Evolutionary conservation across 2,797 vertebrate genomes (phyloP).

Genomic region (Perodicticus potto): DNA sequence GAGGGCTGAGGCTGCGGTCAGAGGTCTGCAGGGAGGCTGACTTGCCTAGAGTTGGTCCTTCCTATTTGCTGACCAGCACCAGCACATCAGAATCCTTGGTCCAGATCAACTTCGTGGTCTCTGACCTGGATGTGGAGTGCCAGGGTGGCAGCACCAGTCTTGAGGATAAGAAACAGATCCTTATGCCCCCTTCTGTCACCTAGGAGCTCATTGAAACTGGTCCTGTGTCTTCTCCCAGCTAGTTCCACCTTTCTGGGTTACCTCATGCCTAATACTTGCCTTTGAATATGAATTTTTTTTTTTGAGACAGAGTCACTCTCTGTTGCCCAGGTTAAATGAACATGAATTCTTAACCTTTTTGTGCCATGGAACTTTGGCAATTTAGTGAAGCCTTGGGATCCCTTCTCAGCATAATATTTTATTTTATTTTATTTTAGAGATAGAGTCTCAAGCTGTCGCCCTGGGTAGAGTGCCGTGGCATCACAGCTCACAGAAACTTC

Average conservation of each 20-base stretch:
- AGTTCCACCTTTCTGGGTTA: not conserved
- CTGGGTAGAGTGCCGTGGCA: too few species aligned
- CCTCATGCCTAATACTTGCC: not conserved
- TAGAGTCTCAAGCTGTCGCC: too few species aligned
- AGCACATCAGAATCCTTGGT: not conserved
- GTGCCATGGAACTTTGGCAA: not conserved
- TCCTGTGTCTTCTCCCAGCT: not conserved
- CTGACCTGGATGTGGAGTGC: not conserved
- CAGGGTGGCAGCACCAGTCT: too few species aligned
- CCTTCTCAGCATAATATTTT: not conserved
- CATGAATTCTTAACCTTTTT: not conserved
- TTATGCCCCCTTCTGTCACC: not conserved
- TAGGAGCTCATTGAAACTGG: not conserved
- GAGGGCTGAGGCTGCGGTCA: rapidly evolving
- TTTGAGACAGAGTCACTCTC: too few species aligned
- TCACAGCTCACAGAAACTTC: too few species aligned
- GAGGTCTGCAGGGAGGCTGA: not conserved
- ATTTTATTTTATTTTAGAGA: not conserved
- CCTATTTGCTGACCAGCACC: rapidly evolving
- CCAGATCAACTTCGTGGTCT: rapidly evolving
- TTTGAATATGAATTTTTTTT: not conserved
- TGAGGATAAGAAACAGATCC: not conserved
- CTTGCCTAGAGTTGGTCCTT: not conserved
- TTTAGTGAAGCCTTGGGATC: not conserved
- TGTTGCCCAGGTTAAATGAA: too few species aligned